Base-by-base conservation (phyloP, 92 coral and sea anemone genomes). In the Meandrina meandrites region DNA sequence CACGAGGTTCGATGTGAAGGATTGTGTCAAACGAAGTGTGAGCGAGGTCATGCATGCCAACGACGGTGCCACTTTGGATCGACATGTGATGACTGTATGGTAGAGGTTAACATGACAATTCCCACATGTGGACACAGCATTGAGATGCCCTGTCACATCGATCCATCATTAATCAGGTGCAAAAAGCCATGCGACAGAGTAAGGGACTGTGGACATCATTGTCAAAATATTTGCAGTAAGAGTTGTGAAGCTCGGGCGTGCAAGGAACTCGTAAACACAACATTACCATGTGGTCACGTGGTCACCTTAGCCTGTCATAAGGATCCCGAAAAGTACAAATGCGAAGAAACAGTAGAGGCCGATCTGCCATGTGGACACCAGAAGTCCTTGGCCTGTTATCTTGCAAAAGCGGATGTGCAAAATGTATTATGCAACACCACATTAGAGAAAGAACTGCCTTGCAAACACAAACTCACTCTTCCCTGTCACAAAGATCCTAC, bases 261-360 rank as follows among this genome's bases (percentile, higher is more conserved):
- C 54, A 72, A 70, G 47, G 77, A 22, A 28, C 64, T 31, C 10
- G 84, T 90, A 79, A 58, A 45, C 3, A 91, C 37, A 51, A 70
- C 42, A 19, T 86, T 94, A 32, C 73, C 82, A 36, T 94, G 95
- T 77, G 90, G 90, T 62, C 98, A 94, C 81, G 79, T 35, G 34
- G 81, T 67, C 70, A 75, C 45, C 54, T 51, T 76, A 32, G 45
- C 56, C 4, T 86, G 89, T 58, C 83, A 86, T 78, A 40, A 45
- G 56, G n/a, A 64, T 35, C 30, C 27, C 15, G 48, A 31, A 64
- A 12, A 28, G 28, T 12, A 56, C 24, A 45, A 76, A 37, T 77
- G 89, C 69, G 13, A 62, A 24, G 5, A 76, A 48, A 19, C 0
- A 28, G 78, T 78, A 32, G 51, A 78, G 36, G 72, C 51, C 10